A percentile compares a stretch with the other conserved stretches of the same genome.
These are phyloP conservation scores for Thamnaconus septentrionalis DNA, from an alignment of 2,113 vertebrate species.

Conservation along the genomic window DNA sequence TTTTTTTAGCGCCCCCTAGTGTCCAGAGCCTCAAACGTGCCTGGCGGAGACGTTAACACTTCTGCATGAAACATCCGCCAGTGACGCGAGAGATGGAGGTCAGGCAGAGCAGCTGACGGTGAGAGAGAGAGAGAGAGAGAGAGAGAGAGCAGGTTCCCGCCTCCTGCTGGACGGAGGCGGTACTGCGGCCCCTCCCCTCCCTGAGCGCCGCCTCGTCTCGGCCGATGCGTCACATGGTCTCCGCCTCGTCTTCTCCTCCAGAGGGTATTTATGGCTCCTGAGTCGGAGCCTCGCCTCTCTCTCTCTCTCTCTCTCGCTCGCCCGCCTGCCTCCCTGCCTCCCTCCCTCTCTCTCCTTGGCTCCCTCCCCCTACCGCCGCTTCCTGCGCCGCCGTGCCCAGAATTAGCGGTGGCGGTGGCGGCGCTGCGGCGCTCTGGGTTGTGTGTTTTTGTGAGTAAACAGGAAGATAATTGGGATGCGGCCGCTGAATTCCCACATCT, in stretches of 20 bases:
- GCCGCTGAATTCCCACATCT: conserved; percentile 34
- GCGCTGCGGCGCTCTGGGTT: conserved; percentile 34
- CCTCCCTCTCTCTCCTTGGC: no score
- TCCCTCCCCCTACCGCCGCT: no score
- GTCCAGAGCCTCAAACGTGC: no score
- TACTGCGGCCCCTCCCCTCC: conserved; percentile 41
- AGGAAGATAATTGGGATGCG: conserved; percentile 39
- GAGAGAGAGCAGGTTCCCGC: no score
- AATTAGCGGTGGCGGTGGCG: conserved; percentile 31
- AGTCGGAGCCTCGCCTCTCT: conserved; percentile 47
- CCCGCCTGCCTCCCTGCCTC: no score
- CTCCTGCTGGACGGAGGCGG: not conserved
- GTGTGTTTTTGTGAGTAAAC: conserved; percentile 52
- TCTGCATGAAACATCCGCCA: no score
- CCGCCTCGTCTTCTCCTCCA: conserved; percentile 54
- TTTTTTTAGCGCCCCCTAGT: no score
- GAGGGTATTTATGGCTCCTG: conserved; percentile 63
- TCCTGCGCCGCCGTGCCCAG: not conserved
- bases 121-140: no score
- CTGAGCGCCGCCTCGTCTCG: conserved; percentile 28
- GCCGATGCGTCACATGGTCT: conserved; percentile 53
- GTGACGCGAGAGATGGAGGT: no score
- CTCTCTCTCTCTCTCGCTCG: conserved; percentile 48
- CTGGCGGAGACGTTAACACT: no score
- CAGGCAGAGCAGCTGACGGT: no score